Evolutionary conservation across 2,113 vertebrate genomes (phyloP), one percentile per base, ranked within the genome.

Genomic region (Panthera leo): DNA sequence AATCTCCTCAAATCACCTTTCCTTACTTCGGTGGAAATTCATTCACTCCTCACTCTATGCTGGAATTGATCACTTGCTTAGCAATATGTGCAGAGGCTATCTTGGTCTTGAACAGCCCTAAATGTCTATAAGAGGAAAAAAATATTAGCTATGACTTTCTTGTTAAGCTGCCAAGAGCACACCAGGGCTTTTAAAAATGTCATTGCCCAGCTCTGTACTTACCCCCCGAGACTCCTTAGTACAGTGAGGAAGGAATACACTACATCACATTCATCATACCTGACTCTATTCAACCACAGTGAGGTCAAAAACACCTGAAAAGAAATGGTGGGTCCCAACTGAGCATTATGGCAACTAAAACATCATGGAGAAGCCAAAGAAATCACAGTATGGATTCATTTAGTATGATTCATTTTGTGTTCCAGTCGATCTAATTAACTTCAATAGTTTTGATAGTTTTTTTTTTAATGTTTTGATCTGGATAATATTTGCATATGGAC

Each of bases 111-210:
- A 93, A 83, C 93, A 65, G 7, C 63, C 79, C 36, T 96, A 97
- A 94, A 93, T 97, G 98, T 96, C 93, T 97, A 63, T 14, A 73
- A 70, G 53, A 95, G 15, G 42, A 58, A 87, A 95, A 95, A 73
- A 92, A 87, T 89, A 97, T 97, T 89, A 97, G 39, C n/a, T 98
- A 97, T 75, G 67, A 0, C 78, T 98, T 97, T 97, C 63, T 97
- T 95, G 94, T 97, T 98, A 98, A 98, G 39, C 82, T 98, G 78
- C 86, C 6, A 68, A 97, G 85, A 97, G 83, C 67, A 93, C 76
- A 96, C 84, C 39, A 53, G 51, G 14, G 18, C 89, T 98, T 98
- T 97, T 97, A 58, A 97, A 97, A 98, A 98, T 98, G 96, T 95
- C 98, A 97, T 95, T 1, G 23, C 79, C 96, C 2, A 34, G 75